Evolutionary conservation across 2,797 vertebrate species (phyloP), one percentile per base, ranked within the genome.

Genomic region (Chelon auratus): DNA sequence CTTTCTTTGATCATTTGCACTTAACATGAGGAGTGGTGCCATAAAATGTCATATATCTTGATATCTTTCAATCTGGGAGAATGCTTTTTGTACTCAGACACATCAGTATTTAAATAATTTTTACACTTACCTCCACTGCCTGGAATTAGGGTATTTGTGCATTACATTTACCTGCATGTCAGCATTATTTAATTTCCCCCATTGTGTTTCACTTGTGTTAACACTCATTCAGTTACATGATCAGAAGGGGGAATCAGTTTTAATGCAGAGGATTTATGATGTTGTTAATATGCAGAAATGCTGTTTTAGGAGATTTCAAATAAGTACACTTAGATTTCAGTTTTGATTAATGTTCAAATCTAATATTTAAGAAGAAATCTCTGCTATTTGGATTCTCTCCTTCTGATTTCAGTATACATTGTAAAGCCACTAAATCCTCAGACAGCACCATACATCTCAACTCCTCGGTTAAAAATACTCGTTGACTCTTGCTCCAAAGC

Each of bases 1-100:
- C 81, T 89, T 78, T 78, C 51, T 80, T 62, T 68, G 53, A 82
- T 86, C 14, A 62, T 87, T 93, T 91, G 82, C 87, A 88, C 87
- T 85, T 75, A 67, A 74, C 70, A n/a, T 68, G 20, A 81, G 62
- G 54, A 73, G 76, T 30, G 17, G 58, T 82, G 60, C 72, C 80
- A 73, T 82, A 53, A 52, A 61, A 76, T 5, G 30, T 20, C 14
- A 63, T 55, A 72, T 53, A 72, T 54, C 33, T 36, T 47, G 10
- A 54, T 65, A 62, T 76, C 62, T 80, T 84, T 17, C 52, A 57
- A 69, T 81, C 5, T 52, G 22, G 3, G 40, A 22, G 3, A 48
- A 57, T 1, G 18, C 42, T 39, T 64, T 74, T 72, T 70, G 17
- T 20, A 62, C 30, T 22, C 24, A 26, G 24, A 26, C 24, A 59